A percentile compares a stretch with the other conserved stretches of the same genome.
phyloP scores from a whole-genome alignment of 2,888 invertebrate genomes.

The Lycocerus yunnanus region DNA sequence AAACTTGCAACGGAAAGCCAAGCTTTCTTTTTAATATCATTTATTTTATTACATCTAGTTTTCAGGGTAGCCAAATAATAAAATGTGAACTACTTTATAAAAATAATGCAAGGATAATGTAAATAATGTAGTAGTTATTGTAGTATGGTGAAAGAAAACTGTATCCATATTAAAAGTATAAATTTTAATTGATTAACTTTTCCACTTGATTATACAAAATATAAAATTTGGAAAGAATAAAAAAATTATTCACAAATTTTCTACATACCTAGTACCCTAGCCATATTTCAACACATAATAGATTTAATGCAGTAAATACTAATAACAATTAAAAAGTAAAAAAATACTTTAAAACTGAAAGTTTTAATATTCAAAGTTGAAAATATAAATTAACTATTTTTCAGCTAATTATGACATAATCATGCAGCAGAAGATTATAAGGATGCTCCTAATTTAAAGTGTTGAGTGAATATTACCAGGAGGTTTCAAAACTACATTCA shows the following conservation, averaged over 20 bases:
- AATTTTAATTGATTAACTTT: neutral
- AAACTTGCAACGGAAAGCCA: neutral
- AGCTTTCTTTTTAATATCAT: neutral
- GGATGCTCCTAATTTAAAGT: conserved; percentile 13
- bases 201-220: neutral
- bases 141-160: too few species aligned
- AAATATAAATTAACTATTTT: conserved; percentile 12
- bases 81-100: neutral
- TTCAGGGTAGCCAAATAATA: neutral
- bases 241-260: too few species aligned
- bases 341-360: neutral
- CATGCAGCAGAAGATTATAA: conserved; percentile 5
- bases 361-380: neutral
- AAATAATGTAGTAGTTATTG: neutral
- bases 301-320: neutral
- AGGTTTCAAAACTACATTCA: conserved; percentile 1
- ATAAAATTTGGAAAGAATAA: neutral
- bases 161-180: neutral
- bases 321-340: neutral
- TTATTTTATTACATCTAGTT: neutral
- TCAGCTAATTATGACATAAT: conserved; percentile 9
- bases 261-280: too few species aligned
- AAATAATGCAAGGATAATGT: neutral
- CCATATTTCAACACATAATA: neutral
- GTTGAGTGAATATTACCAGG: neutral